Evolutionary conservation across 2,888 invertebrate genomes (phyloP), one percentile per base, ranked within the genome.

Genomic region (Neoscelio sp.): DNA sequence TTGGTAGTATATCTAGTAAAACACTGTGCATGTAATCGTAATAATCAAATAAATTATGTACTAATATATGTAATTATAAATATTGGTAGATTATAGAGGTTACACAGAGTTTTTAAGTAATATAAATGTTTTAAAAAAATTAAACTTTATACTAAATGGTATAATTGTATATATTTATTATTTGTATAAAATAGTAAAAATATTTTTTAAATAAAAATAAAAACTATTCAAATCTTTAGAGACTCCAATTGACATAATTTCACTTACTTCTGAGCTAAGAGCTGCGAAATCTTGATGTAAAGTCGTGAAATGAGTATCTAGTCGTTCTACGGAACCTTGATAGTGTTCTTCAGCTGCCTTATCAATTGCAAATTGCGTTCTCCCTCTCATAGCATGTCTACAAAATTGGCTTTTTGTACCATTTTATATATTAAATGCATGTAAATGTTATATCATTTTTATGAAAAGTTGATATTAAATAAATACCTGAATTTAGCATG

Each of bases 261-360:
- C n/a, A 33, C 33, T 26, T 80, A 94, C 96, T 93, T 96, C 97
- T 90, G 95, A 94, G 87, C 96, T 96, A 38, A 97, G 92, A 17
- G 95, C 94, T 0, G 96, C 96, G 13, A 97, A 96, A 89, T 97
- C 96, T 85, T 96, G 95, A 87, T 97, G 96, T 78, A 97, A 90
- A 42, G 94, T 94, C 8, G 95, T 94, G 50, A 97, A 95, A 89
- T 96, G 96, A 0, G 94, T 95, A 87, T 97, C 97, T 35, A 97
- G 91, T 83, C 95, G 92, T 85, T 96, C 97, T 8, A 95, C 94
- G 4, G 91, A 91, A 44, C 88, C 87, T 12, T 89, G 87, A 50
- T 88, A 87, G 54, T 90, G 88, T 64, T 90, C 88, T 5, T 90
- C 90, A 38, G 83, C 26, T 0, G 68, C 8, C 17, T 78, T 78